Percentiles rank a stretch among this genome's conserved stretches.
These are phyloP conservation scores for Microcebus griseorufus DNA, from an alignment of 2,113 vertebrate genomes.

Conservation along the genomic window DNA sequence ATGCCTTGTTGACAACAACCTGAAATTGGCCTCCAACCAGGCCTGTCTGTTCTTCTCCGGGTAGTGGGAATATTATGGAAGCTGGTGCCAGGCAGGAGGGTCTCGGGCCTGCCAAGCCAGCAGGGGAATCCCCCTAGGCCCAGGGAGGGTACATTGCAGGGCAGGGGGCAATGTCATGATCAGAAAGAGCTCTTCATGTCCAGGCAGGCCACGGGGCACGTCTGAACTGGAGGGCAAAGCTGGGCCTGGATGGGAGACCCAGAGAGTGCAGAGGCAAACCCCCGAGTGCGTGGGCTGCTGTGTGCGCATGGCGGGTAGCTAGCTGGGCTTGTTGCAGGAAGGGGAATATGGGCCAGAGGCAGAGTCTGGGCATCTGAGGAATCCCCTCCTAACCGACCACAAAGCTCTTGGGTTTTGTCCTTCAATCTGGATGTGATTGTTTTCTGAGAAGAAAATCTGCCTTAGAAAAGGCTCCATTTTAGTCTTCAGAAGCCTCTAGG, in stretches of 20 bases:
- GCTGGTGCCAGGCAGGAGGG: not conserved
- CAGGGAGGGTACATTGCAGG: not conserved
- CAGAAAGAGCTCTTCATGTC: not conserved
- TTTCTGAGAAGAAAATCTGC: not conserved
- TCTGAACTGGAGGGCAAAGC: not conserved
- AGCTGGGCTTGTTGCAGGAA: not conserved
- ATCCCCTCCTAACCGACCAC: not conserved
- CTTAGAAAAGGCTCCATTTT: not conserved
- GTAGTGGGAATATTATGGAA: not conserved
- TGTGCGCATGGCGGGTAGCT: accelerated
- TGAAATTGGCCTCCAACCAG: not conserved
- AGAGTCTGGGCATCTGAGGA: not conserved
- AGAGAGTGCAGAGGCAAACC: not conserved
- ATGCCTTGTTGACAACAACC: not conserved
- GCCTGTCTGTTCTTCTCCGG: not conserved
- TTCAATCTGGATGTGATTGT: not conserved
- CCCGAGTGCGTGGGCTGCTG: too few relatives aligned
- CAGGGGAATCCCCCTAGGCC: not conserved
- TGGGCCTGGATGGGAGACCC: not conserved
- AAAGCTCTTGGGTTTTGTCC: not conserved
- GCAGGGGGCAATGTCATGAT: not conserved
- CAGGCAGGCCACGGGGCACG: not conserved
- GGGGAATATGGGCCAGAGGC: not conserved
- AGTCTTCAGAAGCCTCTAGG: not conserved
- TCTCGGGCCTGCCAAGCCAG: not conserved